These are phyloP conservation scores for Agapostemon virescens DNA, from an alignment of 2,888 invertebrate genomes.

Conservation along the genomic window DNA sequence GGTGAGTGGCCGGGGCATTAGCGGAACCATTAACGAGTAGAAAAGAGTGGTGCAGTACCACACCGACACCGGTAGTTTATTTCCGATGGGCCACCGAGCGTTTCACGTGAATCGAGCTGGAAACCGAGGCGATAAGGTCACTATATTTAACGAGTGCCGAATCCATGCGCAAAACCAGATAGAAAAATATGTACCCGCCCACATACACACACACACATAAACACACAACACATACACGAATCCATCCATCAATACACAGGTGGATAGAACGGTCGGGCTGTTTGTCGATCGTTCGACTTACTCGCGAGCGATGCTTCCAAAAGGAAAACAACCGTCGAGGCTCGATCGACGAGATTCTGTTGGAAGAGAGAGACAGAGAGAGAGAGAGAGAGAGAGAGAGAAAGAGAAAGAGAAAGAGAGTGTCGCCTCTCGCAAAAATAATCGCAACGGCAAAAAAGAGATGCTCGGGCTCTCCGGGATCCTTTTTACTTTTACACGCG, in stretches of 20 bases:
- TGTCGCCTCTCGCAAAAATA: slow-evolving; percentile 10
- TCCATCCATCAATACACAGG: neutral
- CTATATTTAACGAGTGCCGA: slow-evolving; percentile 42
- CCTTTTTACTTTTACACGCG: slow-evolving; percentile 7
- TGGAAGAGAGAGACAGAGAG: neutral
- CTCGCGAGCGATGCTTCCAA: slow-evolving; percentile 8
- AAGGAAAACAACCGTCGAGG: neutral
- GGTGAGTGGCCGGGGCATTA: slow-evolving; percentile 7
- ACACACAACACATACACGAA: neutral
- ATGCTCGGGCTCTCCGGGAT: neutral
- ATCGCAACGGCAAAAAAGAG: neutral
- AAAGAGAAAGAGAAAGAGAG: neutral
- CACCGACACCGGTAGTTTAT: slow-evolving; percentile 6
- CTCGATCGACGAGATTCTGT: slow-evolving; percentile 16
- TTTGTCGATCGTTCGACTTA: slow-evolving; percentile 15
- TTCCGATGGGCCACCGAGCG: slow-evolving; percentile 24
- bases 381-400: neutral
- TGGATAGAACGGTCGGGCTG: neutral
- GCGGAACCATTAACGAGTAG: slow-evolving; percentile 15
- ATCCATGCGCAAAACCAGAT: slow-evolving; percentile 30
- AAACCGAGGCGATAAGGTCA: slow-evolving; percentile 51
- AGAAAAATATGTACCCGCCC: slow-evolving; percentile 23
- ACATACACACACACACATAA: neutral
- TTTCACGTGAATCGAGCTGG: slow-evolving; percentile 50
- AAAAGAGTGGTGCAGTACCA: neutral